These are phyloP conservation scores for Lepisosteus osseus DNA, from an alignment of 2,113 vertebrate species.

Conservation along the genomic window DNA sequence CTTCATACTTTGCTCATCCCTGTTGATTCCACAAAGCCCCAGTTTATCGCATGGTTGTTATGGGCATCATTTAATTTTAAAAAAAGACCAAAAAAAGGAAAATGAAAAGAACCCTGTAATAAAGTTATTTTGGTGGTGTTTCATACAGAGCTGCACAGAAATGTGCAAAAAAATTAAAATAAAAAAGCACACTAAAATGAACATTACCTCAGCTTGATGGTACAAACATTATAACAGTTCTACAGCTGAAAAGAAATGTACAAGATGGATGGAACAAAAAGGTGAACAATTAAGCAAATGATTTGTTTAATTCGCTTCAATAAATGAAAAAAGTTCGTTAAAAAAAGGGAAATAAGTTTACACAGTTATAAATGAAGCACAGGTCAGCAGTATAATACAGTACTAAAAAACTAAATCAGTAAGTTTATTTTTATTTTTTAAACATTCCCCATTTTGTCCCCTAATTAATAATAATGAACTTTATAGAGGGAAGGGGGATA, in stretches of 20 bases:
- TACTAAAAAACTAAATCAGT: constrained; percentile 98
- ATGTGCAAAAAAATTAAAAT: constrained; percentile 59
- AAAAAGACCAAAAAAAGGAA: constrained; percentile 53
- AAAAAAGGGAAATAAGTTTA: constrained; percentile 82
- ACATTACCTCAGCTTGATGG: constrained; percentile 75
- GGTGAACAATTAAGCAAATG: constrained; percentile 74
- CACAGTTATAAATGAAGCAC: constrained; percentile 95
- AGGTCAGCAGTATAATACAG: constrained; percentile 96
- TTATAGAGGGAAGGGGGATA: constrained; percentile 70
- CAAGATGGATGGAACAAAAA: constrained; percentile 63
- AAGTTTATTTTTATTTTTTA: constrained; percentile 73
- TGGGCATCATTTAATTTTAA: constrained; percentile 59
- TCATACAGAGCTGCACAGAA: constrained; percentile 72
- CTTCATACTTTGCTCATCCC: constrained; percentile 99
- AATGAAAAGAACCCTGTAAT: constrained; percentile 41
- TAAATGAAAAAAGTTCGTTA: constrained; percentile 80
- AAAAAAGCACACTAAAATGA: constrained; percentile 34
- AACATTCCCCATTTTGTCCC: constrained; percentile 69
- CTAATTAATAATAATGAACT: constrained; percentile 78
- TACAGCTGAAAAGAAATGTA: constrained; percentile 80
- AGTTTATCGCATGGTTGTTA: constrained; percentile 70
- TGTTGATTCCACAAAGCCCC: constrained; percentile 94
- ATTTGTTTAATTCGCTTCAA: constrained; percentile 74
- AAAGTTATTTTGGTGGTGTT: constrained; percentile 69
- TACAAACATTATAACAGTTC: constrained; percentile 80